A percentile compares a stretch with the other conserved stretches of the same genome.
These are phyloP conservation scores for Ladona fulva DNA, from an alignment of 1,140 invertebrate genomes.

Conservation along the genomic window DNA sequence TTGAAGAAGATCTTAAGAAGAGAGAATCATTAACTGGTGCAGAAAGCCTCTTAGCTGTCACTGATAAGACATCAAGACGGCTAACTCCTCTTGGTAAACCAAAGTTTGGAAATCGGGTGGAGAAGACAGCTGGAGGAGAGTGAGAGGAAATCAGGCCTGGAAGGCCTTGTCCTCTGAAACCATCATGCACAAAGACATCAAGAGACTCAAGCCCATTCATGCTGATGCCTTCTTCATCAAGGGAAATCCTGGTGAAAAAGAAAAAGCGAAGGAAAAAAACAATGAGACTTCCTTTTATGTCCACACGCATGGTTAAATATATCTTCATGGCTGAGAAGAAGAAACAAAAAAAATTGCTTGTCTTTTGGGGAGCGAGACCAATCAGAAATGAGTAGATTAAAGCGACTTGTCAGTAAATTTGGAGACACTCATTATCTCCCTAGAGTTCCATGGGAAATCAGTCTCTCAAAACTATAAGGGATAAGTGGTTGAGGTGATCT, in stretches of 20 bases:
- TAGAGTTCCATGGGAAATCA: too few relatives aligned
- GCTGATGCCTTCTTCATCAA: constrained; percentile 51
- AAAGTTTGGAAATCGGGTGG: constrained; percentile 61
- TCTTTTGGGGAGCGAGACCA: too few relatives aligned
- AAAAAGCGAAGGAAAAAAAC: too few relatives aligned
- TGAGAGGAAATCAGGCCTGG: not conserved
- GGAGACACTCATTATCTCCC: too few relatives aligned
- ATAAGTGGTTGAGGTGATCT: too few relatives aligned
- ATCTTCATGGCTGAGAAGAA: too few relatives aligned
- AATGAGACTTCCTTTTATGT: too few relatives aligned
- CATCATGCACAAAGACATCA: constrained; percentile 37
- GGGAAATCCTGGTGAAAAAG: constrained; percentile 34
- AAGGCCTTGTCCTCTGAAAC: not conserved
- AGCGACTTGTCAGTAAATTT: too few relatives aligned
- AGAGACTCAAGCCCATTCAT: constrained; percentile 58
- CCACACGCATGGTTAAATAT: too few relatives aligned
- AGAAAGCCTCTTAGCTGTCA: constrained; percentile 60
- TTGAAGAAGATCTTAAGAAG: constrained; percentile 45
- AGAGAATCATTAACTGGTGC: constrained; percentile 61
- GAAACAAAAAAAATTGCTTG: too few relatives aligned
- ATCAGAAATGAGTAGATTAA: too few relatives aligned
- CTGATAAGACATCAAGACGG: constrained; percentile 54
- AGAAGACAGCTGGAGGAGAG: constrained; percentile 50
- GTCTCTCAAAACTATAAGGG: too few relatives aligned
- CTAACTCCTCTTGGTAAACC: constrained; percentile 56